A percentile compares a stretch with the other conserved stretches of the same genome.
Evolutionary conservation across 2,797 vertebrate genomes (phyloP).

Genomic region (Chiroxiphia lanceolata): DNA sequence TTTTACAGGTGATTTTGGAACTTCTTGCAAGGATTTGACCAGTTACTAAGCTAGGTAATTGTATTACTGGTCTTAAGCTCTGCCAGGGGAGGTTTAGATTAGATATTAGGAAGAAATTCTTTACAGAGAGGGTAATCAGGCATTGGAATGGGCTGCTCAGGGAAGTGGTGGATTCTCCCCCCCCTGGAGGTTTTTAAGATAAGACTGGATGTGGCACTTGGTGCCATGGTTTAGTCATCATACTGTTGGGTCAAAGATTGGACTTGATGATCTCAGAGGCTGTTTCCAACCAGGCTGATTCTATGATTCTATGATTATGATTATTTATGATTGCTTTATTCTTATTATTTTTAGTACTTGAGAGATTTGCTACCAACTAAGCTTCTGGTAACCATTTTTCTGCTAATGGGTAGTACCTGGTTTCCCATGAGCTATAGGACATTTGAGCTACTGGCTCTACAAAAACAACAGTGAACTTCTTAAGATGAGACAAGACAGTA

Average conservation of each 20-base stretch:
- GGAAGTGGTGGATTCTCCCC: too few relatives aligned
- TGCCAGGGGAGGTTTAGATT: too few relatives aligned
- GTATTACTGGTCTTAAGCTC: too few relatives aligned
- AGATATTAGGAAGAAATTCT: too few relatives aligned
- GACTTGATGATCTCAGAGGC: too few relatives aligned
- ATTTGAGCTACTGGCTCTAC: not conserved
- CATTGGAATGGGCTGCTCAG: too few relatives aligned
- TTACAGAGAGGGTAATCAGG: too few relatives aligned
- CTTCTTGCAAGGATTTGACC: not conserved
- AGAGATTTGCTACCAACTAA: not conserved
- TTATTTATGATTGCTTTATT: not conserved
- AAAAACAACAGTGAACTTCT: rapidly evolving
- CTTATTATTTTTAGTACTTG: not conserved
- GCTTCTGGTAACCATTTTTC: not conserved
- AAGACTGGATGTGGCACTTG: too few relatives aligned
- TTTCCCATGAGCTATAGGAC: not conserved
- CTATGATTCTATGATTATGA: not conserved
- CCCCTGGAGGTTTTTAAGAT: too few relatives aligned
- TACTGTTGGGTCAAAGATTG: too few relatives aligned
- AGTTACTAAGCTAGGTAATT: not conserved
- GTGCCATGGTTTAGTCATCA: too few relatives aligned
- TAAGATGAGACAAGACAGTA: not conserved
- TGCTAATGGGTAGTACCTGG: not conserved
- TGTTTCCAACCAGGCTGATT: too few relatives aligned
- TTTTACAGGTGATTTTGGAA: not conserved